Base-by-base conservation (phyloP, 2,113 vertebrate genomes). In the Hyperopisus bebe region DNA sequence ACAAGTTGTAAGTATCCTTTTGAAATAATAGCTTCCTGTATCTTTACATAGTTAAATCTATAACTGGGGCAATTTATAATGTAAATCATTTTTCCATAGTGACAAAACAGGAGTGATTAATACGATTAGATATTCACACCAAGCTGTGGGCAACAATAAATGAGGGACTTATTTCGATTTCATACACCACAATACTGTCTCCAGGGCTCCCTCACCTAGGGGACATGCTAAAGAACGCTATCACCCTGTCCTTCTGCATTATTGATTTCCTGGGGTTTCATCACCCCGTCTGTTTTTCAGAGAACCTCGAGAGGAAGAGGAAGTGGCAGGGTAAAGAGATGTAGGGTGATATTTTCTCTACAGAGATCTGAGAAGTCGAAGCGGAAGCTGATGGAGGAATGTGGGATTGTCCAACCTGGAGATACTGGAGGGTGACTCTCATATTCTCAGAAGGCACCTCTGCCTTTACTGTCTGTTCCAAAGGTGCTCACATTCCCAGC, bases 261-360 rank as follows among this genome's bases (percentile, higher is more conserved):
- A 96, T 96, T 95, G 95, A 95, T 96, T 96, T 95, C 94, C 92
- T 93, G 93, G 92, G 94, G 95, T 96, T 96, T 96, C 95, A 95
- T 96, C 95, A 96, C 95, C 94, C 93, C 93, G 93, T 94, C 89
- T 58, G 89, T 93, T 94, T 95, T 95, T 95, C 92, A 93, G 93
- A 92, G 58, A 24, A 8, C 92, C 90, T 89, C 89, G 88, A 80
- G 91, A 91, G 92, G 92, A 90, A 80, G 91, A 91, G 92, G 92
- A 90, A 92, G 35, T 46, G 84, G 70, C 31, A 46, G 91, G 70
- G 89, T 27, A 91, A 51, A 51, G 80, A 53, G 80, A 51, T 62
- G 82, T 17, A 84, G 39, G 21, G 13, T 46, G 90, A 92, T 55
- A 5, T 80, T 82, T 53, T 51, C 46, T 53, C 48, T 46, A 15